These are phyloP conservation scores for Heterodera filipjevi DNA, from an alignment of 2,888 invertebrate species.

Conservation along the genomic window DNA sequence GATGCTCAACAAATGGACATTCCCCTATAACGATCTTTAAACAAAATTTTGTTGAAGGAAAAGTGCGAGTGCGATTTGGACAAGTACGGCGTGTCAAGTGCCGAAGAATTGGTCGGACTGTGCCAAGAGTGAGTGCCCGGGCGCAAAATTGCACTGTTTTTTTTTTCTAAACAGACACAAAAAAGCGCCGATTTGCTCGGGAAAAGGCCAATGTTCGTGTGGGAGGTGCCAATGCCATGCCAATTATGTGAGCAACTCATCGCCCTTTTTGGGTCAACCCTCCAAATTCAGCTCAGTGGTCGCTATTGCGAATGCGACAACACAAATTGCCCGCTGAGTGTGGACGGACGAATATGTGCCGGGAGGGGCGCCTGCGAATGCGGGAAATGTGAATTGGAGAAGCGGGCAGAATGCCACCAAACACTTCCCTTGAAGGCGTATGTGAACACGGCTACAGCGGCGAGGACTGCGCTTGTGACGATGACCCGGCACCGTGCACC, in stretches of 20 bases:
- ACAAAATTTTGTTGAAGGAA: slow-evolving; percentile 27
- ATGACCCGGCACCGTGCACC: slow-evolving; percentile 49
- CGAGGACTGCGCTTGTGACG: slow-evolving; percentile 55
- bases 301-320: slow-evolving; percentile 62
- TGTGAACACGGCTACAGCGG: slow-evolving; percentile 57
- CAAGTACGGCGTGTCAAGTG: slow-evolving; percentile 48
- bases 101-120: slow-evolving; percentile 48
- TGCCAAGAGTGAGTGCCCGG: slow-evolving; percentile 54
- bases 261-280: not conserved
- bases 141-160: too few species aligned
- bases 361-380: slow-evolving; percentile 59
- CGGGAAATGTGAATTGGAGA: slow-evolving; percentile 46
- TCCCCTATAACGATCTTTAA: too few species aligned
- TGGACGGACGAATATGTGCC: slow-evolving; percentile 52
- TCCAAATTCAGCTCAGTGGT: slow-evolving; percentile 47
- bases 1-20: too few species aligned
- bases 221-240: slow-evolving; percentile 55
- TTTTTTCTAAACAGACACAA: slow-evolving; percentile 30
- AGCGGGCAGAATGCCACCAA: not conserved
- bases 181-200: slow-evolving; percentile 46
- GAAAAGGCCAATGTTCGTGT: slow-evolving; percentile 56
- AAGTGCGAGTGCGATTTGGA: slow-evolving; percentile 65
- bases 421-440: slow-evolving; percentile 30
- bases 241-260: slow-evolving; percentile 36
- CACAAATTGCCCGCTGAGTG: slow-evolving; percentile 49